A percentile compares a stretch with the other conserved stretches of the same genome.
Conservation (phyloP, 2,888 invertebrate genomes). For the Bruchidius siliquastri region DNA sequence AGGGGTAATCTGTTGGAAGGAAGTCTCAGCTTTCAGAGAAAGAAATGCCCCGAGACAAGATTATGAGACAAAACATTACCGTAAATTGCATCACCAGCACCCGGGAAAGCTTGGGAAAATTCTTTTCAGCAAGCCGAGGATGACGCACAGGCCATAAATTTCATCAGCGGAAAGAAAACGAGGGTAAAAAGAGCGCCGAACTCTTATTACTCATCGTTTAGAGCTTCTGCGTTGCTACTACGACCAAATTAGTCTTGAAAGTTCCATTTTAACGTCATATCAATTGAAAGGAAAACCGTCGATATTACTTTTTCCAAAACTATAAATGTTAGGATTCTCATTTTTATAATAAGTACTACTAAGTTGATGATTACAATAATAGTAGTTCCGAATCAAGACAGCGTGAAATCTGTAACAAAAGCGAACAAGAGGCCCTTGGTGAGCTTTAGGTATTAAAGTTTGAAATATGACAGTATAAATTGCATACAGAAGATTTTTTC, state of each 20-base stretch:
- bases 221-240: constrained; percentile 17
- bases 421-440: too few relatives aligned
- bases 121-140: constrained; percentile 13
- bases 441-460: too few relatives aligned
- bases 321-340: too few relatives aligned
- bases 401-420: too few relatives aligned
- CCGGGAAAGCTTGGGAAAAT: constrained; percentile 24
- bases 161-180: constrained; percentile 15
- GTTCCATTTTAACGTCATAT: background rate
- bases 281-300: background rate
- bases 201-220: constrained; percentile 33
- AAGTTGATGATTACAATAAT: too few relatives aligned
- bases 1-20: constrained; percentile 5
- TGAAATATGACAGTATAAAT: too few relatives aligned
- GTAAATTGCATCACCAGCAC: constrained; percentile 22
- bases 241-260: background rate
- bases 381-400: too few relatives aligned
- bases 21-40: constrained; percentile 4
- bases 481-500: too few relatives aligned
- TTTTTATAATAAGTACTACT: too few relatives aligned
- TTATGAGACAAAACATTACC: constrained; percentile 30
- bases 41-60: constrained; percentile 24
- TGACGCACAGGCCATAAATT: background rate
- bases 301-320: background rate
- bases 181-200: constrained; percentile 6